Percentiles rank a stretch among this genome's conserved stretches.
These are phyloP conservation scores for Polydrusus cervinus DNA, from an alignment of 2,888 invertebrate species.

Conservation along the genomic window DNA sequence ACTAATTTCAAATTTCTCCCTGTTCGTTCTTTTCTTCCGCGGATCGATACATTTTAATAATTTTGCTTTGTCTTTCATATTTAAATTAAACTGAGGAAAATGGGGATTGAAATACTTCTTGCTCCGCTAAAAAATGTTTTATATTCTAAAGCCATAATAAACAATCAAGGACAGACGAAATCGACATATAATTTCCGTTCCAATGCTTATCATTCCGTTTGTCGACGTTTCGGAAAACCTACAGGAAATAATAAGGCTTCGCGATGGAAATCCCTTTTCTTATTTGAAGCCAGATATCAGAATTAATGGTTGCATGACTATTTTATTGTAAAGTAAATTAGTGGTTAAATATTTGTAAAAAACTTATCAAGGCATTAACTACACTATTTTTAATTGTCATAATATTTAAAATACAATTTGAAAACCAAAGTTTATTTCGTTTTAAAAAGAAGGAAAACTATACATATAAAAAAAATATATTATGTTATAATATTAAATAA, in stretches of 20 bases:
- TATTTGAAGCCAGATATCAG: background rate
- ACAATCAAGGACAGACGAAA: conserved; percentile 6
- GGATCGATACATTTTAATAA: too few relatives aligned
- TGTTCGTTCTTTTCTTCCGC: too few relatives aligned
- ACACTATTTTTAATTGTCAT: too few relatives aligned
- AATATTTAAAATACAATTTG: too few relatives aligned
- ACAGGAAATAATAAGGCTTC: conserved; percentile 3
- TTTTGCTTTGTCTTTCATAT: background rate
- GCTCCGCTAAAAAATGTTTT: background rate
- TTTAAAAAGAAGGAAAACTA: too few relatives aligned
- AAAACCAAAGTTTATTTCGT: too few relatives aligned
- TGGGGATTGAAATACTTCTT: background rate
- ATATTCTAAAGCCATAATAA: conserved; percentile 12
- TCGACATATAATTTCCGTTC: conserved; percentile 15
- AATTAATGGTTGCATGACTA: background rate
- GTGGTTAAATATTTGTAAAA: too few relatives aligned
- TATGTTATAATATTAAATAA: too few relatives aligned
- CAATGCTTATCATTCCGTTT: conserved; percentile 10
- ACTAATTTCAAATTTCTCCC: too few relatives aligned
- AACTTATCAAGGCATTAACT: too few relatives aligned
- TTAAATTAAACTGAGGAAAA: background rate
- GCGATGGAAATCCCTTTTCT: conserved; percentile 1
- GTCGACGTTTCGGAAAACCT: conserved; percentile 10
- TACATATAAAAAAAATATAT: too few relatives aligned
- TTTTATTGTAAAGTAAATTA: background rate